These are phyloP conservation scores for Spodoptera frugiperda DNA, from an alignment of 1,140 invertebrate genomes.

Conservation along the genomic window DNA sequence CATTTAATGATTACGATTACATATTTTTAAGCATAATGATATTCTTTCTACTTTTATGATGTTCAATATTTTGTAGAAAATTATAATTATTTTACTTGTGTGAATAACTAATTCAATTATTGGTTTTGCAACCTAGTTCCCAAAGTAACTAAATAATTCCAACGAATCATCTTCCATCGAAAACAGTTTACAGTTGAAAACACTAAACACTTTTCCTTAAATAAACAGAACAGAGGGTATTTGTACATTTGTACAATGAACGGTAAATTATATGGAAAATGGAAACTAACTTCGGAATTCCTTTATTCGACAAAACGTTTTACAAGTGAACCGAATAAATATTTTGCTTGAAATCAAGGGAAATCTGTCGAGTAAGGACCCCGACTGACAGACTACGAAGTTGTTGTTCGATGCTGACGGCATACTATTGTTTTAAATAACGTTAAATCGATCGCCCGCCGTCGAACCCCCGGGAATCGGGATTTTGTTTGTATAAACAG, in stretches of 20 bases:
- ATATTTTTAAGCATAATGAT: too few species aligned
- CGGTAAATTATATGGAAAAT: neutral
- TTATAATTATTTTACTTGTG: too few species aligned
- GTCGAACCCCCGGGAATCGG: neutral
- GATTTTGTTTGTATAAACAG: constrained; percentile 26
- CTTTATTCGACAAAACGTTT: constrained; percentile 7
- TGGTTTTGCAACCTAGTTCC: too few species aligned
- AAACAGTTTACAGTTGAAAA: too few species aligned
- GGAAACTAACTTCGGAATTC: constrained; percentile 8
- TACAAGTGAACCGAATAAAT: constrained; percentile 24
- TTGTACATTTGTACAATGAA: neutral
- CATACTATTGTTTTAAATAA: constrained; percentile 38
- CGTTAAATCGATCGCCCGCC: constrained; percentile 3
- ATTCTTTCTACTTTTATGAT: too few species aligned
- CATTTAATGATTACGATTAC: too few species aligned
- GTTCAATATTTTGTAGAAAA: too few species aligned
- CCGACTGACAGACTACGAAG: constrained; percentile 13
- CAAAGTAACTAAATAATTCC: too few species aligned
- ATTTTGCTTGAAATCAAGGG: constrained; percentile 21
- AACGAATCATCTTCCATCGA: too few species aligned
- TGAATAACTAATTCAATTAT: too few species aligned
- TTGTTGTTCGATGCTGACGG: neutral
- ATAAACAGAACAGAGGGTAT: too few species aligned
- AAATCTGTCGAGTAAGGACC: constrained; percentile 7
- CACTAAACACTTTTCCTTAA: too few species aligned